phyloP scores from a whole-genome alignment of 53 echinoderm and acorn worm genomes.

The Luidia sarsii region DNA sequence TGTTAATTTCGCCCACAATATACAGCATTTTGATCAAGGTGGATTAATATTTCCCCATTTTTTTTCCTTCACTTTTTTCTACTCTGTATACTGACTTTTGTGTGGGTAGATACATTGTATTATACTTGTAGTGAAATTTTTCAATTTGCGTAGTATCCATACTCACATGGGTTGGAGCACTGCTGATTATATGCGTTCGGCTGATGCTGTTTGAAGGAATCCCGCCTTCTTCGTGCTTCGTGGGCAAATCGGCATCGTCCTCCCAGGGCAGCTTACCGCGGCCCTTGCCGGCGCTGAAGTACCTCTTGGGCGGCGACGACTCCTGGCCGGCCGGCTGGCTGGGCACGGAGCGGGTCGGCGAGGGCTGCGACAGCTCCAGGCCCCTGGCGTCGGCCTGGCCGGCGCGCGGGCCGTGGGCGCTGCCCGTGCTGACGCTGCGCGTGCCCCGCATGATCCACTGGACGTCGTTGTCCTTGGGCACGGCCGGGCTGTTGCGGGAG shows the following conservation, averaged over 20 bases:
- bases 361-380: conserved; percentile 85
- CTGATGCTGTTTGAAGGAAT: conserved; percentile 40
- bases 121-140: background rate
- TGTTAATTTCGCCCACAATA: too few species aligned
- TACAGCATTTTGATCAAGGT: too few species aligned
- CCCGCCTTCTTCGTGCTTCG: conserved; percentile 24
- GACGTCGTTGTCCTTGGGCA: conserved; percentile 71
- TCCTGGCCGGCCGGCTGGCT: conserved; percentile 56
- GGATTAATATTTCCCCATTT: too few species aligned
- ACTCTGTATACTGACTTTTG: too few species aligned
- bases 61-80: too few species aligned
- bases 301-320: conserved; percentile 79
- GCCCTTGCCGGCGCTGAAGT: conserved; percentile 92
- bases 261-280: conserved; percentile 94
- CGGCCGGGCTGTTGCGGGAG: conserved; percentile 53
- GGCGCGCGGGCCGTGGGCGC: conserved; percentile 62
- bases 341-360: conserved; percentile 68
- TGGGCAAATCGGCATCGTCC: conserved; percentile 76
- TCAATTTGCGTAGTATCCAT: background rate
- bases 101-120: background rate
- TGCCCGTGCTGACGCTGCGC: conserved; percentile 65
- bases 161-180: conserved; percentile 95
- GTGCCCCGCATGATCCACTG: conserved; percentile 90
- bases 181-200: conserved; percentile 78
- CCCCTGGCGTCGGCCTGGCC: conserved; percentile 67